Base-by-base conservation (phyloP, 2,113 vertebrate genomes). In the Phoxinus phoxinus region DNA sequence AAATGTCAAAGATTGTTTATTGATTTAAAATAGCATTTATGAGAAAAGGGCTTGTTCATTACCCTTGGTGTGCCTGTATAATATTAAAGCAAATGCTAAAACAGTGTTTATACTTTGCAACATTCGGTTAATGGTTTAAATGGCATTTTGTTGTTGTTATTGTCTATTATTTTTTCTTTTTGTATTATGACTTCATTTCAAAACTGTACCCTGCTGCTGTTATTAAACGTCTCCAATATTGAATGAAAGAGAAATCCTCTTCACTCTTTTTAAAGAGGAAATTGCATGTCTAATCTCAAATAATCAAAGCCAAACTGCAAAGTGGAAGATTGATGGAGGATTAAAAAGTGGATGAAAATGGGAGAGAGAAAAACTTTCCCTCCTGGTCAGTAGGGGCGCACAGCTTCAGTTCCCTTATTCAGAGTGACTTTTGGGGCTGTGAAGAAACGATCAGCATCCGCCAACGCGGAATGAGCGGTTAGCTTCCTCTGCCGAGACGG, bases 401-500 rank as follows among this genome's bases (percentile, higher is more conserved):
- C 6, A 4, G 6, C 11, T 13, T 30, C 2, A 72, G 3, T 7
- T 32, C 27, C 5, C 11, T 35, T 17, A 32, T 72, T 81, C 27
- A 15, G 27, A 51, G 81, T n/a, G 46, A 15, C 8, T 27, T 37
- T 58, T 6, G 3, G 0, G 6, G 30, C 48, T 12, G 65, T 17
- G 81, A 83, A 53, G 81, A 72, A 83, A 72, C 63, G 81, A 0
- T 25, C 63, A n/a, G 12, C 81, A 83, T 83, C 65, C 81, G 65
- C 65, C 81, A 83, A 83, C 81, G 81, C 81, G 81, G 81, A 72
- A 53, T 71, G 17, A 71, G 81, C 32, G 32, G 61, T 83, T 83
- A 83, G 81, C 81, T 2, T 53, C 1, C 51, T 69, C 53, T 23
- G 30, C 46, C 65, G 27, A 69, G 46, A 83, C 65, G 27, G 12